Evolutionary conservation across 2,888 invertebrate species (phyloP).

Genomic region (Nematopogon swammerdamellus): DNA sequence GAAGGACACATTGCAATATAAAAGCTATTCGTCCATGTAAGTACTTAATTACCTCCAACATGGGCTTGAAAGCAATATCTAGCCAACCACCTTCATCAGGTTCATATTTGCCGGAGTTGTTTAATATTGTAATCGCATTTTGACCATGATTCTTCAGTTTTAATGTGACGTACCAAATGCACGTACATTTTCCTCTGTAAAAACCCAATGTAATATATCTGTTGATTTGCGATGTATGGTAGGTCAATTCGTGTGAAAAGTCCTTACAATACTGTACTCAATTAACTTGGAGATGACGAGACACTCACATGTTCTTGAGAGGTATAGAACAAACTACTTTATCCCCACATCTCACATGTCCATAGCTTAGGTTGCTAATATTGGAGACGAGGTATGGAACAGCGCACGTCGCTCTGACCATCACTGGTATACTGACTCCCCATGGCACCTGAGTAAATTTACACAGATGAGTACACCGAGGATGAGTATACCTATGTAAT

Average conservation of each 20-base stretch:
- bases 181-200: slow-evolving; percentile 52
- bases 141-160: slow-evolving; percentile 26
- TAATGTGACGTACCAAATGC: slow-evolving; percentile 51
- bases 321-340: slow-evolving; percentile 50
- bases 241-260: too few relatives aligned
- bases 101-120: slow-evolving; percentile 41
- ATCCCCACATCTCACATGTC: slow-evolving; percentile 56
- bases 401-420: slow-evolving; percentile 54
- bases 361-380: slow-evolving; percentile 46
- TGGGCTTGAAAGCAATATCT: slow-evolving; percentile 57
- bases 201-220: background rate
- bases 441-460: slow-evolving; percentile 45
- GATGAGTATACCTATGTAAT: too few relatives aligned
- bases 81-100: slow-evolving; percentile 49
- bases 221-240: too few relatives aligned
- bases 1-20: too few relatives aligned
- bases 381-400: slow-evolving; percentile 51
- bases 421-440: slow-evolving; percentile 58
- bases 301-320: slow-evolving; percentile 55
- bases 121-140: slow-evolving; percentile 30
- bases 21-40: too few relatives aligned
- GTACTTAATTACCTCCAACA: slow-evolving; percentile 31
- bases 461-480: background rate
- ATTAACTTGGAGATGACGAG: too few relatives aligned
- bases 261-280: too few relatives aligned